Evolutionary conservation across 2,797 vertebrate genomes (phyloP).

Genomic region (Propithecus perrieri): DNA sequence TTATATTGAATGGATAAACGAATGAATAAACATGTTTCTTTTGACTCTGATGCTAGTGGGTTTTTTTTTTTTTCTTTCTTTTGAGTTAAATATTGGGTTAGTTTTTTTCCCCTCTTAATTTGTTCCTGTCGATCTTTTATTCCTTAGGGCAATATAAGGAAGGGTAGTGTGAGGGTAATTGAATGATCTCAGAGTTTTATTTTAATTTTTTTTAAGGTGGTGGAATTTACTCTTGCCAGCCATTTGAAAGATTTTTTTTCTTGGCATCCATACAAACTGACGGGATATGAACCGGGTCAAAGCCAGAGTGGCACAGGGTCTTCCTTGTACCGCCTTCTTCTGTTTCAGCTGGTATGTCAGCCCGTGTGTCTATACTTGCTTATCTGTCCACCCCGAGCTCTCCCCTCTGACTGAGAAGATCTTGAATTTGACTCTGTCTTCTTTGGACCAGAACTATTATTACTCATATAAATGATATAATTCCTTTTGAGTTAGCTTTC

Average conservation of each 20-base stretch:
- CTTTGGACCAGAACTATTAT: background rate
- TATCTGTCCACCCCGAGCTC: background rate
- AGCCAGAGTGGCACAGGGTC: background rate
- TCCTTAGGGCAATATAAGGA: background rate
- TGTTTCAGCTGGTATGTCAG: background rate
- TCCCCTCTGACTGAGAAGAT: background rate
- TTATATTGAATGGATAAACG: background rate
- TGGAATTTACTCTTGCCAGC: background rate
- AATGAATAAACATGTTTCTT: conserved; percentile 1
- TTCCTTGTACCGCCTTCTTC: background rate
- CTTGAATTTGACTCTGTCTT: background rate
- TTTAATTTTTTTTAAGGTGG: background rate
- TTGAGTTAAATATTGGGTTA: background rate
- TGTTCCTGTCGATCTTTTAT: background rate
- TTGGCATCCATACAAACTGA: background rate
- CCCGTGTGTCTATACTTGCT: background rate
- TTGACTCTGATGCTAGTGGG: background rate
- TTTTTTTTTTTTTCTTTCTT: background rate
- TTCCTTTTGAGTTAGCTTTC: background rate
- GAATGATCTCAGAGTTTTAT: background rate
- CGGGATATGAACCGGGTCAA: background rate
- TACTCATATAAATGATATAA: background rate
- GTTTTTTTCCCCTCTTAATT: background rate
- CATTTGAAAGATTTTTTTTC: background rate
- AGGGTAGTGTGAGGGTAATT: background rate